phyloP scores from a whole-genome alignment of 2,113 vertebrate genomes.

The Alexandromys fortis region DNA sequence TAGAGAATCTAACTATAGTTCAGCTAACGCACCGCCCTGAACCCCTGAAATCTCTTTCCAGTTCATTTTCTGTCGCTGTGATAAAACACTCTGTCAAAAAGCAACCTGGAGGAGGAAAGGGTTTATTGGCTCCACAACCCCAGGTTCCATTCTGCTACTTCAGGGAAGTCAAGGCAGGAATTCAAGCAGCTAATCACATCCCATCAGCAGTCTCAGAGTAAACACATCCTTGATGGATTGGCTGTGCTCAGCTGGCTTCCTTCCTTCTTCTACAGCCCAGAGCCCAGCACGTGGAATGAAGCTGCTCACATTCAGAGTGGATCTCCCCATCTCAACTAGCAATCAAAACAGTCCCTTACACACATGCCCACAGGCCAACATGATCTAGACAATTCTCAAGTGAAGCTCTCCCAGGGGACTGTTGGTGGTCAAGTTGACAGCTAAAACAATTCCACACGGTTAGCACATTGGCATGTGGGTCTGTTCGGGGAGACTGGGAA shows the following conservation, averaged over 20 bases:
- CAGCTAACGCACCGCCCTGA: background rate
- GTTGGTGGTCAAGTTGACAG: background rate
- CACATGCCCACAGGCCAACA: too few species aligned
- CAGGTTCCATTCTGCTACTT: background rate
- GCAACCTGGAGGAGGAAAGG: background rate
- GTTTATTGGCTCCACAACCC: background rate
- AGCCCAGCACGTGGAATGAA: too few species aligned
- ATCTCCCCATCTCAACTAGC: background rate
- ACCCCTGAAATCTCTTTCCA: background rate
- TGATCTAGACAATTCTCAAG: too few species aligned
- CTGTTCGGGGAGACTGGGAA: background rate
- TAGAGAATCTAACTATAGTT: background rate
- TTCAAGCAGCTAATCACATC: background rate
- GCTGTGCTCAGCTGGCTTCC: background rate
- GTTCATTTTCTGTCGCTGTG: background rate
- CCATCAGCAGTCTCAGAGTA: background rate
- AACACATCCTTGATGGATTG: background rate
- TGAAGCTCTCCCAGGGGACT: background rate
- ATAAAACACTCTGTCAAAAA: background rate
- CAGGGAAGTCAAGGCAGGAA: background rate
- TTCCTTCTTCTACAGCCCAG: background rate
- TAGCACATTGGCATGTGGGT: background rate
- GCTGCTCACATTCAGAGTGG: background rate
- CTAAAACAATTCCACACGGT: background rate
- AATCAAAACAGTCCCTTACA: background rate